phyloP scores from a whole-genome alignment of 2,113 vertebrate genomes.

The Brachypodius melanocephalos region DNA sequence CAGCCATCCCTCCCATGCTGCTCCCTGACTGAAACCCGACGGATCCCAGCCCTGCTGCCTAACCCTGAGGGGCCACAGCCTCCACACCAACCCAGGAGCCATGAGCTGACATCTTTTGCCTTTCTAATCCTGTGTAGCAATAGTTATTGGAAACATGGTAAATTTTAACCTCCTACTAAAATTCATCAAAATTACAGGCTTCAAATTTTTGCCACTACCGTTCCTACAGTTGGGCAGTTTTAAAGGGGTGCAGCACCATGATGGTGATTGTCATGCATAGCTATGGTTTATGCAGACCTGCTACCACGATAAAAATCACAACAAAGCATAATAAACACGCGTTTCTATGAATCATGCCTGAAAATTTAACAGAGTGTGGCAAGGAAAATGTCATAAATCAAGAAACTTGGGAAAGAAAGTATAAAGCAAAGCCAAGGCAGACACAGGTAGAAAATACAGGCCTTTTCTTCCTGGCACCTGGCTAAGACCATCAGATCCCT shows the following conservation, averaged over 20 bases:
- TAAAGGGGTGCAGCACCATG: neutral
- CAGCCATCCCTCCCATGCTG: accelerated
- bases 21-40: accelerated
- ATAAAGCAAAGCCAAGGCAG: neutral
- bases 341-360: neutral
- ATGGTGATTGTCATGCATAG: neutral
- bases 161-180: neutral
- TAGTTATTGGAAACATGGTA: neutral
- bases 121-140: neutral
- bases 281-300: neutral
- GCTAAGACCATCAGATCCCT: neutral
- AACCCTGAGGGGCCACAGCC: neutral
- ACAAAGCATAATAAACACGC: neutral
- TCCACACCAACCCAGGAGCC: neutral
- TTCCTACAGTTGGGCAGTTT: neutral
- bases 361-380: neutral
- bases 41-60: neutral
- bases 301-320: neutral
- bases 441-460: neutral
- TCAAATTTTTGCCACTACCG: neutral
- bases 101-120: neutral
- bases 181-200: neutral
- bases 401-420: neutral
- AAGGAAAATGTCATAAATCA: neutral
- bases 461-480: neutral